Base-by-base conservation (phyloP, 1,140 invertebrate species). In the Musca domestica region DNA sequence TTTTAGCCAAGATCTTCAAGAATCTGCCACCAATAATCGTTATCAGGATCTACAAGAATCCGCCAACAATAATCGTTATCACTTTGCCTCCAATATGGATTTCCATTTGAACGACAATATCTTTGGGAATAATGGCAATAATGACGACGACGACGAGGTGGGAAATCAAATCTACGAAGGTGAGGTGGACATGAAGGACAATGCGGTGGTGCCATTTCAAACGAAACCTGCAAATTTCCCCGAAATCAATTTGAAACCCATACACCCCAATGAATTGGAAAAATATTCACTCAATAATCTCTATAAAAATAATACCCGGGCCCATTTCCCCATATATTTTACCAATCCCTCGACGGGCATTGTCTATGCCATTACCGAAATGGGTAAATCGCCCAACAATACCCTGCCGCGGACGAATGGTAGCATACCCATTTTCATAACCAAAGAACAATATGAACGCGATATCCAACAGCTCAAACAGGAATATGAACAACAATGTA, bases 331-430 rank as follows among this genome's bases (percentile, higher is more conserved):
- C 30, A 77, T 81, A 2, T 81, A 71, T 65, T 81, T 81, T 17
- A 77, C 75, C 0, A 78, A 81, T 63, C 78, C 78, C 17, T 72
- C 68, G 10, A 81, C 78, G 0, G 78, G 78, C 17, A 77, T 77
- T 46, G 74, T 80, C 12, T 81, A 81, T 66, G 76, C 74, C 58
- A 78, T 81, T 4, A 81, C 71, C 10, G 76, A 80, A 19, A 72
- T 80, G 46, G 76, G 75, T 0, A 58, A 41, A 22, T 23, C 64
- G n/a, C 47, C 17, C 3, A 22, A 69, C 19, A 51, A 48, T 34
- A 2, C n/a, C 3, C 51, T 15, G 9, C 12, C n/a, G 6, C 5
- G 25, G 19, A 49, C 64, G n/a, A 76, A 72, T 54, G 70, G 69
- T 14, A 71, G 25, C 65, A 80, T 80, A 22, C 74, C 78, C n/a